A percentile compares a stretch with the other conserved stretches of the same genome.
Conservation (phyloP, 2,888 invertebrate species). For the Scaptomyza reducta region DNA sequence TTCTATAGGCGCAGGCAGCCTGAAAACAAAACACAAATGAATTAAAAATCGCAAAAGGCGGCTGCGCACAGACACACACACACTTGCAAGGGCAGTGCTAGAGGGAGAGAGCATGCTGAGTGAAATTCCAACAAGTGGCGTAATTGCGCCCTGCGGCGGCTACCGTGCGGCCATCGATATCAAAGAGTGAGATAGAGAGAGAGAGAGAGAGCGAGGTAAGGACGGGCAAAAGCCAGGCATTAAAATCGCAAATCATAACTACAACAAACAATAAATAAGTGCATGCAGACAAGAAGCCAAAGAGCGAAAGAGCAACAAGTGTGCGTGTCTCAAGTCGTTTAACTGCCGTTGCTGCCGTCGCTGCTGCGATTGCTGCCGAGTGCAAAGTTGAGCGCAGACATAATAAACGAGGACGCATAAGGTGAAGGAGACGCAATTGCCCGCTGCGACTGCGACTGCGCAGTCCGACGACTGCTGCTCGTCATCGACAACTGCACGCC, state of each 20-base stretch:
- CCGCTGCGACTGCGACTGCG: slow-evolving; percentile 62
- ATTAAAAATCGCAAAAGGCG: slow-evolving; percentile 62
- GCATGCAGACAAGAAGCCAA: slow-evolving; percentile 49
- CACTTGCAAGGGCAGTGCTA: slow-evolving; percentile 2
- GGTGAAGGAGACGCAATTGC: slow-evolving; percentile 28
- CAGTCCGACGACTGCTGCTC: slow-evolving; percentile 57
- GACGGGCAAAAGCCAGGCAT: slow-evolving; percentile 21
- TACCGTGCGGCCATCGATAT: slow-evolving; percentile 73
- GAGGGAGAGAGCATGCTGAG: slow-evolving; percentile 45
- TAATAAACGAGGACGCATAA: slow-evolving; percentile 57
- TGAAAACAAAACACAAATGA: slow-evolving; percentile 70
- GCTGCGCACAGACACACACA: slow-evolving; percentile 16
- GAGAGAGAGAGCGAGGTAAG: neutral
- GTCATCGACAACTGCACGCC: slow-evolving; percentile 71
- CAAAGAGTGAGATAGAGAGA: neutral
- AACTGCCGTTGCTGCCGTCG: slow-evolving; percentile 14
- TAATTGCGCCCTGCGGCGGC: slow-evolving; percentile 80
- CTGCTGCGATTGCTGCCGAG: slow-evolving; percentile 43
- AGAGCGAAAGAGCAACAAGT: slow-evolving; percentile 76
- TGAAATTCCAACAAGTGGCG: slow-evolving; percentile 81
- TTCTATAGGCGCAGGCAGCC: slow-evolving; percentile 69
- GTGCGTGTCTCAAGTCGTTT: slow-evolving; percentile 81
- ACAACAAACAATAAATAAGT: slow-evolving; percentile 80
- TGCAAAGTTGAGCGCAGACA: slow-evolving; percentile 79
- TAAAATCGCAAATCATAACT: slow-evolving; percentile 80